Evolutionary conservation across 2,797 vertebrate genomes (phyloP).

Genomic region (Chrysocyon brachyurus): DNA sequence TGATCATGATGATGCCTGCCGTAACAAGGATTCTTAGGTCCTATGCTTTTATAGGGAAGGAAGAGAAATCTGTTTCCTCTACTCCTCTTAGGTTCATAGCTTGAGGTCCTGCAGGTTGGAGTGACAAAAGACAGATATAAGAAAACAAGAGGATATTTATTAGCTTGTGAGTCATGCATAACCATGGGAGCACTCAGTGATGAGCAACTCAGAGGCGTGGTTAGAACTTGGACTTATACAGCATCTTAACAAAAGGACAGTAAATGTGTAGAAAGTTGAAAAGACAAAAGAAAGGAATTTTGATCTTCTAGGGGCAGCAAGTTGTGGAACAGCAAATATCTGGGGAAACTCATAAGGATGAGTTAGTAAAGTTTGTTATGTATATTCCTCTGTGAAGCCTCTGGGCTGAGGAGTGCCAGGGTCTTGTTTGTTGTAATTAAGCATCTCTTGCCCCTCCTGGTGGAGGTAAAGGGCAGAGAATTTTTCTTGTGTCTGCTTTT

Average conservation of each 20-base stretch:
- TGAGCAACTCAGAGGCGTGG: background rate
- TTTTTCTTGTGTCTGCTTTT: background rate
- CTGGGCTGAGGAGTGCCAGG: no score
- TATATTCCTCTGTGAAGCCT: background rate
- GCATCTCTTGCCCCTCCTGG: background rate
- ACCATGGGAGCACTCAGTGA: no score
- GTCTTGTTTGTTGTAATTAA: background rate
- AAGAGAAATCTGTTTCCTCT: background rate
- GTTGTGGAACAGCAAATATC: background rate
- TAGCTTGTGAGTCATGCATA: rapidly evolving
- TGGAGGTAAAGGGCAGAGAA: background rate
- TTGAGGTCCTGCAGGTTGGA: background rate
- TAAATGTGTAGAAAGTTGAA: background rate
- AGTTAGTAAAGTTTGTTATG: background rate
- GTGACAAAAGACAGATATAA: background rate
- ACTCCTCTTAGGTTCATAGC: background rate
- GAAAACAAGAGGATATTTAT: background rate
- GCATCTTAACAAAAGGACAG: background rate
- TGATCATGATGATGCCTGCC: background rate
- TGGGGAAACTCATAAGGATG: no score
- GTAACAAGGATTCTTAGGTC: background rate
- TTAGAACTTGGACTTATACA: background rate
- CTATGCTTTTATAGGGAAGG: background rate
- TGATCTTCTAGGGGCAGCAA: background rate
- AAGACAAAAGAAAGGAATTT: background rate